Base-by-base conservation (phyloP, 2,888 invertebrate genomes). In the Epistrophe grossulariae region DNA sequence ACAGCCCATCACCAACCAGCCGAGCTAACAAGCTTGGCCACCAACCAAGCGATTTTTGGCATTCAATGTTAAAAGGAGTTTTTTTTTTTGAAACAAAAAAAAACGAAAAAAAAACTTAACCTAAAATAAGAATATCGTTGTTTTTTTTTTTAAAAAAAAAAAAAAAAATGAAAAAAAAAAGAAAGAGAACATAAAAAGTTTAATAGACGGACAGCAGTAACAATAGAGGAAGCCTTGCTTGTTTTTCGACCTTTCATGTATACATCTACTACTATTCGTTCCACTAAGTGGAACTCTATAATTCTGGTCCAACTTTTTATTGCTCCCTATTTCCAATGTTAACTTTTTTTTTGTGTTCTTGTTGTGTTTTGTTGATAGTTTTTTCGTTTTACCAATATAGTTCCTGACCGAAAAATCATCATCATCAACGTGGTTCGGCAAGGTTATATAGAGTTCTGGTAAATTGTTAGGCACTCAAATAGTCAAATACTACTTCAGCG, bases 41-140 rank as follows among this genome's bases (percentile, higher is more conserved):
- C 70, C 74, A 72, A 87, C 87, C 83, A 87, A 82, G 74, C 87
- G 71, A 72, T 83, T 87, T 87, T 79, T 87, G 87, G 87, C 87
- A 83, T 83, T 71, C 82, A 71, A 66, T 50, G 43, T 45, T 66
- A 31, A 48, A 59, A 72, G 72, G 40, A 24, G 24, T 60, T 40
- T 64, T 28, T 66, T n/a, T 31, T 55, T n/a, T 4, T 11, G 24
- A 55, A 70, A 40, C 17, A 15, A 55, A 68, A 64, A 55, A 68
- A 59, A 78, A 71, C 59, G 59, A 48, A 52, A 62, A 68, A 73
- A 68, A 13, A 50, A 68, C 52, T 28, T 40, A 7, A 28, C 70
- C 28, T 40, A 50, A 52, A 70, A 52, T 52, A 70, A 28, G 40
- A 40, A 70, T 24, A 70, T 70, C 38, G 68, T 35, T 50, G 31